Base-by-base conservation (phyloP, 2,797 vertebrate genomes). In the Leptodactylus fallax region DNA sequence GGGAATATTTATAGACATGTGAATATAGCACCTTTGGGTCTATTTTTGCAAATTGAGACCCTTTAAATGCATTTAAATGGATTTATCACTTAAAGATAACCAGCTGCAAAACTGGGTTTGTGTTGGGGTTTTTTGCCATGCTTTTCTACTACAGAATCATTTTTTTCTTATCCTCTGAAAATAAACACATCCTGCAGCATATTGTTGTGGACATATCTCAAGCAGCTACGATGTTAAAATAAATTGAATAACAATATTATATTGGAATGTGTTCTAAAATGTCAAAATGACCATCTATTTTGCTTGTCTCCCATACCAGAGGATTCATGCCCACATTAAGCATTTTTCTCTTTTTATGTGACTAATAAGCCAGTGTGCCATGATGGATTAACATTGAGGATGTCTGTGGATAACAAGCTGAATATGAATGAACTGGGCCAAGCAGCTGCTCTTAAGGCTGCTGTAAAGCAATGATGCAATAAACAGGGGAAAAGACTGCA, bases 311-410 rank as follows among this genome's bases (percentile, higher is more conserved):
- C 55, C 63, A 65, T 79, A 87, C 47, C 74, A 69, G 72, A 67
- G 74, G 55, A 77, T 84, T 86, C 81, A 84, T 69, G 17, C 74
- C n/a, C 81, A 56, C 61, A 87, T 87, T 87, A 79, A 60, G 72
- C 81, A 87, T 83, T 78, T 83, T 87, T 87, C 87, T 83, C 61
- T 87, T 87, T 87, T 87, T 87, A 87, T 87, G 87, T 87, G 87
- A 84, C 81, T 87, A 87, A 83, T 87, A 87, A 79, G 81, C 87
- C 87, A 84, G 72, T 87, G 74, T 84, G 87, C 81, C 69, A 71
- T 83, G 87, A 87, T 83, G 87, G 87, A 87, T 87, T 87, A 87
- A 79, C 87, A 69, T 78, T 84, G 74, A 83, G 74, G 51, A 65
- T 84, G 72, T 83, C 81, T 79, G 81, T 58, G 81, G 69, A 87